Conservation (phyloP, 1,140 invertebrate genomes). For the Atta colombica region DNA sequence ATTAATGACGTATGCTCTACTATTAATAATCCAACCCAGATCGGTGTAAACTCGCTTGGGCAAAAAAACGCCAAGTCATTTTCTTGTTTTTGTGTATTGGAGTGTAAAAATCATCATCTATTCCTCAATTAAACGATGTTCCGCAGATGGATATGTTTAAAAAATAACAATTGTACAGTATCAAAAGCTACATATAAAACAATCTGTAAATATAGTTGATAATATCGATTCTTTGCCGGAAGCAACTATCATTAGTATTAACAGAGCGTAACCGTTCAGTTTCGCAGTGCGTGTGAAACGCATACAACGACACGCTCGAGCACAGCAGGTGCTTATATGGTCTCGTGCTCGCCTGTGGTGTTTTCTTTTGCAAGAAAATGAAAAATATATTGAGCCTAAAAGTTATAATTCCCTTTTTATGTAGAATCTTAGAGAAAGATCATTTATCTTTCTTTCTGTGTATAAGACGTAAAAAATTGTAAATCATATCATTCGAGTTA, state of each 20-base stretch:
- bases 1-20: too few relatives aligned
- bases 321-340: slow-evolving; percentile 16
- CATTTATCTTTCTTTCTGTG: neutral
- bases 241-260: slow-evolving; percentile 1
- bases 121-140: neutral
- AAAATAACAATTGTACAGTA: neutral
- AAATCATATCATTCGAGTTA: neutral
- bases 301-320: neutral
- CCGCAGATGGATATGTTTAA: neutral
- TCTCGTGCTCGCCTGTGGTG: neutral
- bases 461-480: neutral
- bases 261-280: slow-evolving; percentile 36
- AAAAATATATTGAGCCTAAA: neutral
- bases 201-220: neutral
- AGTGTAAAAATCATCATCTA: too few relatives aligned
- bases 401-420: neutral
- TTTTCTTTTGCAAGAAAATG: neutral
- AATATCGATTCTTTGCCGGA: slow-evolving; percentile 20
- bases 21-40: too few relatives aligned
- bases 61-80: too few relatives aligned
- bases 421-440: neutral
- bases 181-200: neutral
- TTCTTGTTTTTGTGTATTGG: too few relatives aligned
- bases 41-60: too few relatives aligned
- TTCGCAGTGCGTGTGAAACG: neutral